Evolutionary conservation across 2,888 invertebrate species (phyloP).

Genomic region (Agrilus mali): DNA sequence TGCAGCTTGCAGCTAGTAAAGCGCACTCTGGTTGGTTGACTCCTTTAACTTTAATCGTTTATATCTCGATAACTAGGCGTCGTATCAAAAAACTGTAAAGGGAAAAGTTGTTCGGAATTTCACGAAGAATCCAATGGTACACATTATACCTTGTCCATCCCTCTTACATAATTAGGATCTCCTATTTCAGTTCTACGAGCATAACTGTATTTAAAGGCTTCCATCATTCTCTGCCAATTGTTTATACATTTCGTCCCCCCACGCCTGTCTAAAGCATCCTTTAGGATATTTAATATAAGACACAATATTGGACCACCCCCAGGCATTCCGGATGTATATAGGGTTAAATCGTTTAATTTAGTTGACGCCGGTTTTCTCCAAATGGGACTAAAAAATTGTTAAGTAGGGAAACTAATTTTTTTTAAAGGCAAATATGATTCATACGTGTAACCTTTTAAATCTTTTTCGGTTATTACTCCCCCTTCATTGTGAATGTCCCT

Average conservation of each 20-base stretch:
- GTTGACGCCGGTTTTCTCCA: conserved; percentile 54
- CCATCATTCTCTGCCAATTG: conserved; percentile 71
- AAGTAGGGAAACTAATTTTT: not conserved
- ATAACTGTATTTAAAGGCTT: conserved; percentile 86
- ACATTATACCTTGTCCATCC: conserved; percentile 10
- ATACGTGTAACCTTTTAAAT: conserved; percentile 61
- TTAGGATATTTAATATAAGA: conserved; percentile 70
- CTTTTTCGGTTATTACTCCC: conserved; percentile 67
- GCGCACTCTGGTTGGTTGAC: no score
- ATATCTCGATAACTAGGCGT: no score
- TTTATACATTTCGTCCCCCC: conserved; percentile 22
- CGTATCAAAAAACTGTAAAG: no score
- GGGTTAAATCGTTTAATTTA: conserved; percentile 46
- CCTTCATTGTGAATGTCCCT: conserved; percentile 37
- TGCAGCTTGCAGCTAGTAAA: no score
- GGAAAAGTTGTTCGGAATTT: no score
- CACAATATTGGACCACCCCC: conserved; percentile 74
- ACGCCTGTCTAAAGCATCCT: conserved; percentile 33
- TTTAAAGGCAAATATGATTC: conserved; percentile 9
- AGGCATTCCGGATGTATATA: conserved; percentile 71
- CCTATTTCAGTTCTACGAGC: conserved; percentile 75
- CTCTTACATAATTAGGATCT: conserved; percentile 46
- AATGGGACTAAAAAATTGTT: conserved; percentile 35
- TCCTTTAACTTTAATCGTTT: no score
- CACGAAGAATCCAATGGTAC: not conserved